Base-by-base conservation (phyloP, 2,888 invertebrate genomes). In the Agrotis segetum region DNA sequence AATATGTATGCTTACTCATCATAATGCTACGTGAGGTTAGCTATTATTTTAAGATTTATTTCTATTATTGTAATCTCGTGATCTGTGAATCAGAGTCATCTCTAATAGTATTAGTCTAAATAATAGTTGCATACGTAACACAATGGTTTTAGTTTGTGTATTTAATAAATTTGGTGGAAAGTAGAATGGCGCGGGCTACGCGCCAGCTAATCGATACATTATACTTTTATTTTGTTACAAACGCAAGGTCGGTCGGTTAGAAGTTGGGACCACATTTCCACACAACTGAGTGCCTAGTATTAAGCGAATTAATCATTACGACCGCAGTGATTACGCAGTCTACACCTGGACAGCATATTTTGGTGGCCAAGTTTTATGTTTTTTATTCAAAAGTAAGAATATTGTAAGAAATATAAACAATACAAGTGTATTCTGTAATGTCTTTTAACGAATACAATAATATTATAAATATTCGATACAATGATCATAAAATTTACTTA, bases 141-240 rank as follows among this genome's bases (percentile, higher is more conserved):
- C 59, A 71, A 82, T 69, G 63, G 56, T 47, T 47, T 29, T 55
- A 56, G 75, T 82, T 76, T 75, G 78, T 75, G 77, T 83, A 81
- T 87, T 77, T 74, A 77, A 84, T 83, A 83, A 83, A 85, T 81
- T 87, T 78, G 79, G 78, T 77, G 76, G 77, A 85, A 86, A 89
- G 84, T 85, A 75, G 82, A 88, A 85, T 83, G 70, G 74, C 74
- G 81, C 82, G 86, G 86, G 88, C 86, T 87, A 74, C 81, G 86
- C 85, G 89, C 88, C 87, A 88, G 85, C 81, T 85, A 88, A 90
- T 89, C 90, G 86, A 90, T 90, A 89, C 86, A 78, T 58, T 77
- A 74, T 78, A 85, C 81, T 84, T 87, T 88, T 84, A 79, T 75
- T 87, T 88, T 86, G 85, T 87, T 86, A 83, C 80, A 83, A 87